These are phyloP conservation scores for Corythornis cristatus DNA, from an alignment of 2,113 vertebrate genomes.

Conservation along the genomic window DNA sequence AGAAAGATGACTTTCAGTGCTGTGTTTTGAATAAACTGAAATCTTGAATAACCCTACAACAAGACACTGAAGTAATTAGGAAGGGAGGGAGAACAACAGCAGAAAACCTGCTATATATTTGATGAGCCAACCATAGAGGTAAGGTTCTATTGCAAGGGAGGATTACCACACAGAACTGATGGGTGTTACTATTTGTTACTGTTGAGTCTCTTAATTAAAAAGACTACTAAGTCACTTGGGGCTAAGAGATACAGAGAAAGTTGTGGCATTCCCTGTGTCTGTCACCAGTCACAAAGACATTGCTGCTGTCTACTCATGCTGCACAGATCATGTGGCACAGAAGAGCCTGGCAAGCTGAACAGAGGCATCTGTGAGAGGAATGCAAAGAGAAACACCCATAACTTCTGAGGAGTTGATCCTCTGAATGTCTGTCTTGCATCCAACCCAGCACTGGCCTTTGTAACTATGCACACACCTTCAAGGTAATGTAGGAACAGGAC, in stretches of 20 bases:
- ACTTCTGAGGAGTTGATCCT: neutral
- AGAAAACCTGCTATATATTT: neutral
- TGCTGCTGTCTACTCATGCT: neutral
- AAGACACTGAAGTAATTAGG: neutral
- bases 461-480: neutral
- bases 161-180: neutral
- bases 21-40: neutral
- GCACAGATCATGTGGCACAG: neutral
- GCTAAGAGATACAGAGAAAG: neutral
- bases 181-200: neutral
- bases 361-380: neutral
- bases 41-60: neutral
- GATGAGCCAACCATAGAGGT: neutral
- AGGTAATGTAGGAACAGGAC: too few relatives aligned
- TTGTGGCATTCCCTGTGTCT: neutral
- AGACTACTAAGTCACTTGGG: neutral
- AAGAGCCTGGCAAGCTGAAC: neutral
- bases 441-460: neutral
- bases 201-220: neutral
- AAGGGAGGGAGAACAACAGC: neutral
- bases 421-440: neutral
- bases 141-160: neutral
- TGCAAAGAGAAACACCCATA: neutral
- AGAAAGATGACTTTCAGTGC: neutral
- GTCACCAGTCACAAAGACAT: accelerated